Evolutionary conservation across 2,888 invertebrate genomes (phyloP).

Genomic region (Thymelicus acteon): DNA sequence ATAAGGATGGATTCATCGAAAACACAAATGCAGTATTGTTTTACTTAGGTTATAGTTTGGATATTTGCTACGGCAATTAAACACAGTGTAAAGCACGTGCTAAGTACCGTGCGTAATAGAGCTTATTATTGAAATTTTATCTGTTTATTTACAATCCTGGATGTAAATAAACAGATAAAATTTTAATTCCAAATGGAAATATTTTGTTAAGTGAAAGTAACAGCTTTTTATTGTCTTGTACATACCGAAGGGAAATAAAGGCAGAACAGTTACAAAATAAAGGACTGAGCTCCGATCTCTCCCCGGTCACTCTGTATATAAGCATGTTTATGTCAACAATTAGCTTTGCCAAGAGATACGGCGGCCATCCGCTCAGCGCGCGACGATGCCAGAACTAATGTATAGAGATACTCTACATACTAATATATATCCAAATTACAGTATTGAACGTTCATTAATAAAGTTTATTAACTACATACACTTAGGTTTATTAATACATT

Average conservation of each 20-base stretch:
- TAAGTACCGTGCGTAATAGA: too few species aligned
- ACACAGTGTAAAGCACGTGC: too few species aligned
- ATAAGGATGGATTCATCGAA: too few species aligned
- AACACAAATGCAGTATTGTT: too few species aligned
- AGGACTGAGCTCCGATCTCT: constrained; percentile 32
- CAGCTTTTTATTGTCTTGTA: not conserved
- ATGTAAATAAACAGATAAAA: too few species aligned
- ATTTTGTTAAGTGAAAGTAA: too few species aligned
- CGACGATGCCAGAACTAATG: constrained; percentile 25
- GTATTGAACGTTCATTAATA: constrained; percentile 23
- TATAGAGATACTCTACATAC: not conserved
- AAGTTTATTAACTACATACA: not conserved
- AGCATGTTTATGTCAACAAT: constrained; percentile 53
- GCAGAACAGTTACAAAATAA: not conserved
- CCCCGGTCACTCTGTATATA: constrained; percentile 40
- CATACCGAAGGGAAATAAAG: not conserved
- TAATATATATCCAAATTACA: not conserved
- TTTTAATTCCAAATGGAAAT: too few species aligned
- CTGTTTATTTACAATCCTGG: too few species aligned
- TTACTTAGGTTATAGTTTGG: too few species aligned
- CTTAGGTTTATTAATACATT: not conserved
- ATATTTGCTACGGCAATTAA: too few species aligned
- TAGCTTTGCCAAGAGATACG: constrained; percentile 47
- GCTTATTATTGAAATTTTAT: too few species aligned
- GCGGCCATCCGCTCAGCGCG: constrained; percentile 32